phyloP scores from a whole-genome alignment of 2,797 vertebrate species.

The Pygocentrus nattereri region DNA sequence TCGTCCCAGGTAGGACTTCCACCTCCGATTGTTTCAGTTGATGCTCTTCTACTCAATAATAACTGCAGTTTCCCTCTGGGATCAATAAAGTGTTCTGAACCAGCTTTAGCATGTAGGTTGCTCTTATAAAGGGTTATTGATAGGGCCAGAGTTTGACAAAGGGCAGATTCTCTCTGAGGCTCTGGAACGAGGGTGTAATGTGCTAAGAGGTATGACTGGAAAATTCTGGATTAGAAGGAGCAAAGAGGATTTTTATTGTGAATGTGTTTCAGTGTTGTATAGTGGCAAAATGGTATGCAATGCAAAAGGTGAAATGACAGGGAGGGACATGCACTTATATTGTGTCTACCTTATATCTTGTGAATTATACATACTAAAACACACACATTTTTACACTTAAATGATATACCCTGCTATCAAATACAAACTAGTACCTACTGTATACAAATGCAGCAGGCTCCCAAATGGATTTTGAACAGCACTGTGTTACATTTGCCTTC shows the following conservation, averaged over 20 bases:
- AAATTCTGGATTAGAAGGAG: background rate
- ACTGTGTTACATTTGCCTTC: conserved; percentile 13
- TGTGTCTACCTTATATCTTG: background rate
- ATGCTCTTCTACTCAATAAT: background rate
- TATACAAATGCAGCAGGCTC: background rate
- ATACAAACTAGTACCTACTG: background rate
- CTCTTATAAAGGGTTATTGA: background rate
- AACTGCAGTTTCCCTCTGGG: too few species aligned
- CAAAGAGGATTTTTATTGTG: background rate
- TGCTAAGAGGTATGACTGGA: background rate
- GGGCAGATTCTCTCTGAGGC: background rate
- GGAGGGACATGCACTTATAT: background rate
- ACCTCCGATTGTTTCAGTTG: background rate
- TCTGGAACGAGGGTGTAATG: background rate
- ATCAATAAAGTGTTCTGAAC: too few species aligned
- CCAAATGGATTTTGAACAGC: background rate
- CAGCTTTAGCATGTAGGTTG: background rate
- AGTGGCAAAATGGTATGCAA: background rate
- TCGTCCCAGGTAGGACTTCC: conserved; percentile 89
- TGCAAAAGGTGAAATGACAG: background rate
- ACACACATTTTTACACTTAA: background rate
- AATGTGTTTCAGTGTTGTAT: background rate
- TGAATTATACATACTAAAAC: background rate
- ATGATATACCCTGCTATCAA: background rate
- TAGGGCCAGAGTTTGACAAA: background rate